These are phyloP conservation scores for Apodemia duryi DNA, from an alignment of 2,888 invertebrate species.

Conservation along the genomic window DNA sequence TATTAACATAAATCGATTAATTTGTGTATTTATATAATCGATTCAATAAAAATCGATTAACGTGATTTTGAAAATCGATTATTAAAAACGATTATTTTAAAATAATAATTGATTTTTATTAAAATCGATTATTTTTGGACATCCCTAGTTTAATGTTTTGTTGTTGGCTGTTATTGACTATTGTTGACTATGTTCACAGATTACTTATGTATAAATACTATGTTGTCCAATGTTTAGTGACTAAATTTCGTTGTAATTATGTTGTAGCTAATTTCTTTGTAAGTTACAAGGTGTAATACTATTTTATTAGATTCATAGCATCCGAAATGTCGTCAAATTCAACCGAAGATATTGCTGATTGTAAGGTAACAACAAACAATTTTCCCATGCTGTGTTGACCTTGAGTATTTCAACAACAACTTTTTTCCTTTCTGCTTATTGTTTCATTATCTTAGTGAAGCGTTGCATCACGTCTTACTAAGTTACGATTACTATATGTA, in stretches of 20 bases:
- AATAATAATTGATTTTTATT: too few species aligned
- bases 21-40: too few species aligned
- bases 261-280: background rate
- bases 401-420: background rate
- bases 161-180: background rate
- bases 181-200: too few species aligned
- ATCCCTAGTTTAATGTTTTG: too few species aligned
- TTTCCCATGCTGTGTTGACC: background rate
- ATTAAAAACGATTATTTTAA: too few species aligned
- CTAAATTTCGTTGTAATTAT: background rate
- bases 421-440: background rate
- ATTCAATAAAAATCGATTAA: too few species aligned
- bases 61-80: too few species aligned
- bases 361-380: slow-evolving; percentile 6
- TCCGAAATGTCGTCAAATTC: slow-evolving; percentile 15
- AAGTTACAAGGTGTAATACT: background rate
- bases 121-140: too few species aligned
- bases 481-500: background rate
- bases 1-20: too few species aligned
- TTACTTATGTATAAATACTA: too few species aligned
- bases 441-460: background rate
- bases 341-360: slow-evolving; percentile 17
- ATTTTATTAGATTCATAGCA: background rate
- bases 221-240: background rate
- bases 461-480: background rate